These are phyloP conservation scores for Motacilla tschutschensis DNA, from an alignment of 2,113 vertebrate species.

Conservation along the genomic window DNA sequence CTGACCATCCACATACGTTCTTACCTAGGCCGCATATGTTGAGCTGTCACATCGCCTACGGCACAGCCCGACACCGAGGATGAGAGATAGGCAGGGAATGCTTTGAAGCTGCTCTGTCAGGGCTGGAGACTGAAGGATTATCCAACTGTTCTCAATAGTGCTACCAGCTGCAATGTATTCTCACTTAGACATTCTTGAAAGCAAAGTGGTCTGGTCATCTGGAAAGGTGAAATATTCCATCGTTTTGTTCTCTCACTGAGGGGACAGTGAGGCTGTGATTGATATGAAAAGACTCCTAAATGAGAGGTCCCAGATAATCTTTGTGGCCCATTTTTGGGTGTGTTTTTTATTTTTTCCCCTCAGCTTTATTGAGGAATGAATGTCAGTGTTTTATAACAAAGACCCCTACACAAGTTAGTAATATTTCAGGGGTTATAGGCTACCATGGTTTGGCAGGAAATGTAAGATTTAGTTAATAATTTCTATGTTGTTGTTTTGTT, in stretches of 20 bases:
- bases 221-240: conserved; percentile 50
- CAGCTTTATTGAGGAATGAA: neutral
- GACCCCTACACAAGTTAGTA: fast-evolving
- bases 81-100: conserved; percentile 49
- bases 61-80: neutral
- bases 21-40: neutral
- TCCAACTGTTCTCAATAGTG: conserved; percentile 60
- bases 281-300: neutral
- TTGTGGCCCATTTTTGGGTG: neutral
- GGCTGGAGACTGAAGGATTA: conserved; percentile 45
- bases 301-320: neutral
- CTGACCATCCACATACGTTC: neutral
- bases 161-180: conserved; percentile 55
- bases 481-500: neutral
- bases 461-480: neutral
- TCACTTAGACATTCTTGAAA: conserved; percentile 31
- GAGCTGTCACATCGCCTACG: neutral
- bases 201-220: conserved; percentile 39
- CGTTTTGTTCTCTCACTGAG: neutral
- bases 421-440: neutral
- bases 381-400: neutral
- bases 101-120: conserved; percentile 56
- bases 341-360: neutral
- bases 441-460: neutral
- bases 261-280: conserved; percentile 19